A percentile compares a stretch with the other conserved stretches of the same genome.
Conservation (phyloP, 2,113 vertebrate species). For the Alces alces region DNA sequence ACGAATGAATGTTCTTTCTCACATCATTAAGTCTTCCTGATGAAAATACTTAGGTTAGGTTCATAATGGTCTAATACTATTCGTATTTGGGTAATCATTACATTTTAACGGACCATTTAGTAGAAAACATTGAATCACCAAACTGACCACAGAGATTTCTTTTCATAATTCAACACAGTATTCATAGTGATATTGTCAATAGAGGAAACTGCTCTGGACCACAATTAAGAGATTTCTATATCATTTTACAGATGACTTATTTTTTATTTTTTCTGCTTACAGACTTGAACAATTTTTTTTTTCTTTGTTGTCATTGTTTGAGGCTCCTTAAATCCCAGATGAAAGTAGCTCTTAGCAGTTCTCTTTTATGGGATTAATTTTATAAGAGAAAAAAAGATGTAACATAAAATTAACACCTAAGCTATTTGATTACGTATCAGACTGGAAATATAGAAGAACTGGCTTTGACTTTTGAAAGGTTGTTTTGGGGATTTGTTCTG, state of each 20-base stretch:
- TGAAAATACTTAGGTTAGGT: neutral
- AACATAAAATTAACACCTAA: constrained; percentile 41
- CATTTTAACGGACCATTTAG: neutral
- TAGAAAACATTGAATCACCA: neutral
- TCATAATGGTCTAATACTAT: neutral
- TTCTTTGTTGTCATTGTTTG: constrained; percentile 13
- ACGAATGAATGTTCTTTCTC: neutral
- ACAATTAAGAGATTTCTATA: constrained; percentile 1
- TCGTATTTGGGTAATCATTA: neutral
- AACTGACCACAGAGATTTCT: neutral
- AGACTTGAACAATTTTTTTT: neutral
- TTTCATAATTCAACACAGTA: neutral
- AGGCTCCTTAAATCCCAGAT: constrained; percentile 45
- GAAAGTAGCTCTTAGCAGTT: constrained; percentile 46
- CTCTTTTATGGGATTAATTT: constrained; percentile 57
- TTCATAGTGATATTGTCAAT: neutral
- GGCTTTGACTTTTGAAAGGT: constrained; percentile 22
- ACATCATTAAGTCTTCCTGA: neutral
- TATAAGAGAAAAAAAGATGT: constrained; percentile 21
- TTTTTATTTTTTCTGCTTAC: neutral
- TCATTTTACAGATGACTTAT: neutral
- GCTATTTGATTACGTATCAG: constrained; percentile 48
- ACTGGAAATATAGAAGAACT: neutral
- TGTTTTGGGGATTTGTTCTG: neutral
- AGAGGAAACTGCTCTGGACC: neutral